These are phyloP conservation scores for Scarus forsteni DNA, from an alignment of 2,797 vertebrate genomes.

Conservation along the genomic window DNA sequence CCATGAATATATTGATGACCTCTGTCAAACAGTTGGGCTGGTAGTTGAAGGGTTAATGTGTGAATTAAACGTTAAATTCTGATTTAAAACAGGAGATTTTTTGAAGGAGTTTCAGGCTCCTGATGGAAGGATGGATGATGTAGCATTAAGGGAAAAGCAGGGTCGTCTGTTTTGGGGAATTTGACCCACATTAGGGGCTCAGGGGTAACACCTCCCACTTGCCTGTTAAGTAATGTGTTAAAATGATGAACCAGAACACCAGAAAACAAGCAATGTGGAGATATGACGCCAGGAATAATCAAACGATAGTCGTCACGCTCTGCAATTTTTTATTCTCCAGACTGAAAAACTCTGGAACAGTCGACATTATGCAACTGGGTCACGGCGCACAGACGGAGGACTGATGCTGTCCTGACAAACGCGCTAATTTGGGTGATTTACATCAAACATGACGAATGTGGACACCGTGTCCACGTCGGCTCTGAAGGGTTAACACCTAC, in stretches of 20 bases:
- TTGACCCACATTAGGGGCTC: neutral
- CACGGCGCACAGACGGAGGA: constrained; percentile 31
- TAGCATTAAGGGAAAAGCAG: constrained; percentile 19
- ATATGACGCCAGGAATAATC: constrained; percentile 7
- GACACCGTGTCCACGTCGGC: constrained; percentile 38
- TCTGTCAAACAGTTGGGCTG: no score
- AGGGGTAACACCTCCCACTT: neutral
- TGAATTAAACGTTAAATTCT: neutral
- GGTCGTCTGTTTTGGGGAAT: constrained; percentile 5
- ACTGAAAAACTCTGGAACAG: constrained; percentile 16
- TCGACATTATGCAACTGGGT: constrained; percentile 37
- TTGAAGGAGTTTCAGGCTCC: constrained; percentile 10
- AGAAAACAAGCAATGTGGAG: neutral
- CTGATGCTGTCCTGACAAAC: constrained; percentile 12
- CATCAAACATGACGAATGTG: constrained; percentile 33
- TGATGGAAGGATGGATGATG: constrained; percentile 13
- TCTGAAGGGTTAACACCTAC: constrained; percentile 60
- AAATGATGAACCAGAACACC: neutral
- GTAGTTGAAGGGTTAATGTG: neutral
- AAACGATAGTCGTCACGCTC: constrained; percentile 11
- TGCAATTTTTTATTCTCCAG: constrained; percentile 7
- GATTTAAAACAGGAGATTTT: neutral
- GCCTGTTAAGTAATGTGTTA: neutral
- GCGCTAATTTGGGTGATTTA: neutral
- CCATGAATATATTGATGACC: no score